Evolutionary conservation across 2,797 vertebrate species (phyloP).

Genomic region (Botia kubotai): DNA sequence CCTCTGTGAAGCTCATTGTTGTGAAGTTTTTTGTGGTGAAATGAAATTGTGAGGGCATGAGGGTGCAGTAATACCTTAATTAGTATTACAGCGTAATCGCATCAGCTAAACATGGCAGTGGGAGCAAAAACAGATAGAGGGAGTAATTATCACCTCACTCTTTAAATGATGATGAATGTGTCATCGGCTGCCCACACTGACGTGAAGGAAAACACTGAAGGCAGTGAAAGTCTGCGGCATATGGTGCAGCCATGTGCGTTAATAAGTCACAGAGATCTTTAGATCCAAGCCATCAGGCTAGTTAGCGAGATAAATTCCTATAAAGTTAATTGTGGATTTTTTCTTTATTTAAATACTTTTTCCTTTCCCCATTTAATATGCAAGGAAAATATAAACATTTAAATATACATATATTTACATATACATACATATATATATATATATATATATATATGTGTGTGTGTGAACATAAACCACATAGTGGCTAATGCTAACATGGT

Average conservation of each 20-base stretch:
- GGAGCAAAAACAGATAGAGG: conserved; percentile 29
- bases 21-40: conserved; percentile 12
- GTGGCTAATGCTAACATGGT: no score
- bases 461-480: no score
- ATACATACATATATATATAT: no score
- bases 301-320: not conserved
- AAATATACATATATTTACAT: no score
- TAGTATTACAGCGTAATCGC: conserved; percentile 13
- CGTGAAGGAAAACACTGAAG: conserved; percentile 35
- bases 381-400: no score
- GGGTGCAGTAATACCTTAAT: conserved; percentile 26
- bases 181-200: conserved; percentile 20
- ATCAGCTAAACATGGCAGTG: conserved; percentile 27
- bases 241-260: conserved; percentile 29
- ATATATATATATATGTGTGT: no score
- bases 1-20: conserved; percentile 8
- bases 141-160: conserved; percentile 34
- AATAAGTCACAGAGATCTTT: conserved; percentile 25
- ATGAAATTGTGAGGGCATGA: not conserved
- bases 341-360: not conserved
- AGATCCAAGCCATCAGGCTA: not conserved
- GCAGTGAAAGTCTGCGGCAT: conserved; percentile 29
- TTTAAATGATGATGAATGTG: conserved; percentile 42
- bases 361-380: not conserved
- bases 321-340: not conserved